Evolutionary conservation across 2,797 vertebrate species (phyloP).

Genomic region (Epinephelus awoara): DNA sequence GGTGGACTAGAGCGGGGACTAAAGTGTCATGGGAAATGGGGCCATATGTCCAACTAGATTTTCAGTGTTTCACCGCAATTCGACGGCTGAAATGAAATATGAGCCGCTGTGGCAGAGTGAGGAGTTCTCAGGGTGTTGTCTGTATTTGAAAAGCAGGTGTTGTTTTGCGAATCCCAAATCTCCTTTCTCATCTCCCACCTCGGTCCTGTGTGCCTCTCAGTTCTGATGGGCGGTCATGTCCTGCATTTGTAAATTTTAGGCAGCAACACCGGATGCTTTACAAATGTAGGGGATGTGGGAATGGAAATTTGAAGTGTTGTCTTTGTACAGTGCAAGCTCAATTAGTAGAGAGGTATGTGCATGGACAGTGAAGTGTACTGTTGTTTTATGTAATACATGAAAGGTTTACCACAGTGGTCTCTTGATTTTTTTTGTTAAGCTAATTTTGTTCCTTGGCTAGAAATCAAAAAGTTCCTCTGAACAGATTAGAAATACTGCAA

Average conservation of each 20-base stretch:
- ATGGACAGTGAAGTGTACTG: conserved; percentile 28
- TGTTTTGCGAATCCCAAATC: conserved; percentile 81
- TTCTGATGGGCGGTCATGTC: conserved; percentile 57
- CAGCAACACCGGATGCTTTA: neutral
- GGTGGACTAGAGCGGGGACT: conserved; percentile 76
- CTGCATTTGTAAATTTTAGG: conserved; percentile 42
- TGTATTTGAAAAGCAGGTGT: conserved; percentile 80
- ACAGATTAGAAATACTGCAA: conserved; percentile 55
- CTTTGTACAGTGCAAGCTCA: conserved; percentile 10
- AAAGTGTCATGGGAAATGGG: conserved; percentile 83
- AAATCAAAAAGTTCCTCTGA: conserved; percentile 52
- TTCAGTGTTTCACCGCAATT: conserved; percentile 74
- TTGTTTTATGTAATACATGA: conserved; percentile 52
- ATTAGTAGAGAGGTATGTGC: conserved; percentile 23
- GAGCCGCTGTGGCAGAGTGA: conserved; percentile 51
- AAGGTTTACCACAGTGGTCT: conserved; percentile 42
- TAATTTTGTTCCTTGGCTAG: conserved; percentile 47
- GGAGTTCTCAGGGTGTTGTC: conserved; percentile 64
- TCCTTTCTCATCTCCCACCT: conserved; percentile 80
- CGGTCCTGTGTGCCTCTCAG: conserved; percentile 57
- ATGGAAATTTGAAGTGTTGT: conserved; percentile 34
- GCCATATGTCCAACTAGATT: conserved; percentile 82
- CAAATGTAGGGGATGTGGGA: conserved; percentile 34
- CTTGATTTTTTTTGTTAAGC: conserved; percentile 36
- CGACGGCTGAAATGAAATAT: conserved; percentile 74